These are phyloP conservation scores for Cosmorhoe ocellata DNA, from an alignment of 2,888 invertebrate genomes.

Conservation along the genomic window DNA sequence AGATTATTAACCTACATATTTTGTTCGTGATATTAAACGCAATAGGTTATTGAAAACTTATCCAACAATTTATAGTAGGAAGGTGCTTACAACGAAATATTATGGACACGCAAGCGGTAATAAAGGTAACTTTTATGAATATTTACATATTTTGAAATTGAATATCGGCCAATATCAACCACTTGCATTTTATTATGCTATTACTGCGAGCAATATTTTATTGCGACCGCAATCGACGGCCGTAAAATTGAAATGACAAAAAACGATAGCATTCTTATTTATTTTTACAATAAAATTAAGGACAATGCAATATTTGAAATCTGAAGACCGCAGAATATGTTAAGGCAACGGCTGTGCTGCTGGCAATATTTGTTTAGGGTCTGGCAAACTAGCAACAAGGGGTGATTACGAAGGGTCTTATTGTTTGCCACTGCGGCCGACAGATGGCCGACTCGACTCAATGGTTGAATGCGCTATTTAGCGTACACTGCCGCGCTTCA, in stretches of 20 bases:
- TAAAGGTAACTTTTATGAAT: slow-evolving; percentile 19
- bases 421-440: slow-evolving; percentile 73
- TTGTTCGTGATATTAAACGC: no score
- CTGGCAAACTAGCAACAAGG: slow-evolving; percentile 66
- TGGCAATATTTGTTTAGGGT: slow-evolving; percentile 76
- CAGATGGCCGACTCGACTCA: slow-evolving; percentile 73
- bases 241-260: slow-evolving; percentile 34
- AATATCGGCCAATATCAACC: slow-evolving; percentile 24
- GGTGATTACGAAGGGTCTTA: slow-evolving; percentile 72
- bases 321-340: slow-evolving; percentile 47
- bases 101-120: slow-evolving; percentile 5
- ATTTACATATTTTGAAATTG: slow-evolving; percentile 21
- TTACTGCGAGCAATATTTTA: slow-evolving; percentile 30
- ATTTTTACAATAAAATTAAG: slow-evolving; percentile 39
- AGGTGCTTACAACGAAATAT: neutral
- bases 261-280: slow-evolving; percentile 28
- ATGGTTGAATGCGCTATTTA: slow-evolving; percentile 80
- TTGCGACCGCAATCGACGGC: slow-evolving; percentile 23
- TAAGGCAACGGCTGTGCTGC: slow-evolving; percentile 48
- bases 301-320: slow-evolving; percentile 44
- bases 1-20: no score
- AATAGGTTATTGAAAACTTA: slow-evolving; percentile 3
- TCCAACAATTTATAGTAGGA: slow-evolving; percentile 1
- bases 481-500: slow-evolving; percentile 76
- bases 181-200: slow-evolving; percentile 27